phyloP scores from a whole-genome alignment of 2,888 invertebrate species.

The Pandemis corylana region DNA sequence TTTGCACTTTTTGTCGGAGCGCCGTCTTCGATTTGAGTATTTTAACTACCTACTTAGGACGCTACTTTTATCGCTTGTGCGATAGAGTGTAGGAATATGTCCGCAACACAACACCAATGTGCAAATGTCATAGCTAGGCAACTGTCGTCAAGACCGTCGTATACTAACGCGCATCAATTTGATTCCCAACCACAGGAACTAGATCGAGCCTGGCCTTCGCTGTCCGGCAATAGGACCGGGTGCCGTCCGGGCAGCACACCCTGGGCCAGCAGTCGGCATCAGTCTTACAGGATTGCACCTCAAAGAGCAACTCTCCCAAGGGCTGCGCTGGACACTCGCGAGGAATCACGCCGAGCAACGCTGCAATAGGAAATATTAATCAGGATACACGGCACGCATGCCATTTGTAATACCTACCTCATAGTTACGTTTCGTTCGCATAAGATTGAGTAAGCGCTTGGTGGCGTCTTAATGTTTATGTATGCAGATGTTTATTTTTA shows the following conservation, averaged over 20 bases:
- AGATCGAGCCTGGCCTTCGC: conserved; percentile 88
- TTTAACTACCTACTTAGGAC: too few species aligned
- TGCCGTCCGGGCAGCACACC: conserved; percentile 90
- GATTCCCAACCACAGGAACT: conserved; percentile 86
- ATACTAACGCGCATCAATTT: conserved; percentile 86
- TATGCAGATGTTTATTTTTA: neutral
- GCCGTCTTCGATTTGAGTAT: conserved; percentile 1
- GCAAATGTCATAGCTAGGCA: too few species aligned
- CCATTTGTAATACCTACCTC: neutral
- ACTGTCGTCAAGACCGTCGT: too few species aligned
- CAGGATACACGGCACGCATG: conserved; percentile 18
- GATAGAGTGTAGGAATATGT: too few species aligned
- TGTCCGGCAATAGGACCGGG: conserved; percentile 89
- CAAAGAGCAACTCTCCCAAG: conserved; percentile 88
- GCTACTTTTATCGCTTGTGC: too few species aligned
- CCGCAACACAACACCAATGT: neutral
- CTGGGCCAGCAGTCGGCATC: conserved; percentile 91
- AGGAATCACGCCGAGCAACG: conserved; percentile 88
- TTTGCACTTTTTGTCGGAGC: conserved; percentile 22
- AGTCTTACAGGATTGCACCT: conserved; percentile 87
- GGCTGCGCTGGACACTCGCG: conserved; percentile 88
- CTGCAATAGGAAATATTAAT: conserved; percentile 64
- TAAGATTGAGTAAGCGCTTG: conserved; percentile 1
- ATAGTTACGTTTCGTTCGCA: conserved; percentile 21
- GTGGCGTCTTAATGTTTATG: neutral